Conservation (phyloP, 1,140 invertebrate species). For the Dryas iulia region DNA sequence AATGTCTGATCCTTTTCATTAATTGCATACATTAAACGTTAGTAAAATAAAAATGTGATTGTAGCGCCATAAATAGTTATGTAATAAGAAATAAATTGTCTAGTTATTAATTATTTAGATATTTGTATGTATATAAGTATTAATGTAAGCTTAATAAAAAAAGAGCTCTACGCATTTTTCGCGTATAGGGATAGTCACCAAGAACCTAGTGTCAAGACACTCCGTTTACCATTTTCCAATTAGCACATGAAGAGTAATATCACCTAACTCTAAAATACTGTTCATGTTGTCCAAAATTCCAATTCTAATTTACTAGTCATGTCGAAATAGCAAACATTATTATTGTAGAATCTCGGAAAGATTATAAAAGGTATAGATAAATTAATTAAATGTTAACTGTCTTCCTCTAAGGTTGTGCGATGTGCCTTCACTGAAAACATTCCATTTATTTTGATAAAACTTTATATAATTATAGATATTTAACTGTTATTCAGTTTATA, state of each 20-base stretch:
- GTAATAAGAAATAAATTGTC: neutral
- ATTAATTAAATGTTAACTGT: neutral
- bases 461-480: neutral
- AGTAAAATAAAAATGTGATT: no score
- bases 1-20: no score
- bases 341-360: neutral
- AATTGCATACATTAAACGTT: no score
- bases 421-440: constrained; percentile 19
- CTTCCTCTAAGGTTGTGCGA: constrained; percentile 19
- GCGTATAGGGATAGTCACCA: no score
- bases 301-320: neutral
- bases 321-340: neutral
- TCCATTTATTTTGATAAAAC: constrained; percentile 21
- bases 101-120: neutral
- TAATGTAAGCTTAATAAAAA: neutral
- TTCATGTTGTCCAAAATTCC: neutral
- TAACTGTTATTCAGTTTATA: neutral
- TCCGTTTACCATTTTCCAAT: no score
- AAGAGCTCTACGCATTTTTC: no score
- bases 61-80: no score
- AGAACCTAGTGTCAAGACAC: no score
- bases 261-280: neutral
- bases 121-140: neutral
- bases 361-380: neutral
- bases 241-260: neutral